Evolutionary conservation across 2,113 vertebrate species (phyloP).

Genomic region (Pseudopodoces humilis): DNA sequence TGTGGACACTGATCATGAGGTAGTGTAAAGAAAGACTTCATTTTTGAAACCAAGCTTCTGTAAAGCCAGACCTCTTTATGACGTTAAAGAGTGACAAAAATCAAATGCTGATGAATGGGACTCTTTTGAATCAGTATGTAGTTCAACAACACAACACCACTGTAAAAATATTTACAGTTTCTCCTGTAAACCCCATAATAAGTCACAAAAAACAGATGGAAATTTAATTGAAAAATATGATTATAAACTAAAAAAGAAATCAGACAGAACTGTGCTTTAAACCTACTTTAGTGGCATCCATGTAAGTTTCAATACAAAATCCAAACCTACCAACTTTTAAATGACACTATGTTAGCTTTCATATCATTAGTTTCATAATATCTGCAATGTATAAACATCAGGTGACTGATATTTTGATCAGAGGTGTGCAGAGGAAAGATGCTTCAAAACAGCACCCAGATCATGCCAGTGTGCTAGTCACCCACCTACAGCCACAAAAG

Average conservation of each 20-base stretch:
- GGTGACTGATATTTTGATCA: background rate
- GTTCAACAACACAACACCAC: background rate
- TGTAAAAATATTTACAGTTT: background rate
- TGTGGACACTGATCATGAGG: background rate
- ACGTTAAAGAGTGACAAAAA: background rate
- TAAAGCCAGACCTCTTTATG: background rate
- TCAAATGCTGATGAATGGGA: background rate
- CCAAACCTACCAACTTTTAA: background rate
- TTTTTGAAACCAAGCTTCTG: background rate
- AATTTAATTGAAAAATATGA: background rate
- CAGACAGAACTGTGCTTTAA: background rate
- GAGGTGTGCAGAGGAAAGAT: background rate
- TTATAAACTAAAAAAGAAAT: background rate
- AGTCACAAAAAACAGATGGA: background rate
- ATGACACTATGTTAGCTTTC: background rate
- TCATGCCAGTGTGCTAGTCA: accelerated
- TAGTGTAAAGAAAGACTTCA: background rate
- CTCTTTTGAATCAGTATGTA: background rate
- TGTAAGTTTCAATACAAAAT: background rate
- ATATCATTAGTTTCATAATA: background rate
- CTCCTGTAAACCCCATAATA: background rate
- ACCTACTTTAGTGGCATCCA: background rate
- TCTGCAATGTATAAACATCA: background rate
- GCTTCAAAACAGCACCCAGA: background rate
- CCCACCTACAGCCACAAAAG: background rate